A percentile compares a stretch with the other conserved stretches of the same genome.
phyloP scores from a whole-genome alignment of 23 tunicate species.

The Botrylloides violaceus region DNA sequence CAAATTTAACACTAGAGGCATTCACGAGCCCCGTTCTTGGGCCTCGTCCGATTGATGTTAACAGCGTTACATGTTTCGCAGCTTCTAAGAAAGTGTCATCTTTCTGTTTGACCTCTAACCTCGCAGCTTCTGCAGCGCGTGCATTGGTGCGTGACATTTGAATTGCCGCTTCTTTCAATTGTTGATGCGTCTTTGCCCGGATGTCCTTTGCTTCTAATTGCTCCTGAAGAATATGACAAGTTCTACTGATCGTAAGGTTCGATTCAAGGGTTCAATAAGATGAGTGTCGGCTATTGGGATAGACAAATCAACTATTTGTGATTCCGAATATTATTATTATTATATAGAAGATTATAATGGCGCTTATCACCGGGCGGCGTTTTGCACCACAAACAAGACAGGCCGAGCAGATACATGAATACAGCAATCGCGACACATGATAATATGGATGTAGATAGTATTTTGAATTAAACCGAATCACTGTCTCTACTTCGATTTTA shows the following conservation, averaged over 20 bases:
- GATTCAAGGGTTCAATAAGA: background rate
- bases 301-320: background rate
- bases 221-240: conserved; percentile 38
- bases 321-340: too few relatives aligned
- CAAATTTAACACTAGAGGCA: conserved; percentile 74
- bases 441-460: too few relatives aligned
- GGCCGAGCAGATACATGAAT: too few relatives aligned
- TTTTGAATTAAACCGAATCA: too few relatives aligned
- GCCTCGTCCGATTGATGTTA: conserved; percentile 59
- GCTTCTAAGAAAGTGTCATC: conserved; percentile 59
- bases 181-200: conserved; percentile 52
- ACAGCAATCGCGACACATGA: too few relatives aligned
- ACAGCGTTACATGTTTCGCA: conserved; percentile 58
- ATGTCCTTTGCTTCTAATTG: conserved; percentile 45
- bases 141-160: conserved; percentile 73
- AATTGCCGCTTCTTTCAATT: conserved; percentile 73
- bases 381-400: too few relatives aligned
- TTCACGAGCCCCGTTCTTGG: conserved; percentile 75
- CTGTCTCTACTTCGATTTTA: too few relatives aligned
- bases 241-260: conserved; percentile 1
- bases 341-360: too few relatives aligned
- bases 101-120: conserved; percentile 50
- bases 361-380: too few relatives aligned
- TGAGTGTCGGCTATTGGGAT: too few relatives aligned
- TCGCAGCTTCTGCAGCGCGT: conserved; percentile 71